These are phyloP conservation scores for Coranthus polyacanthus DNA, from an alignment of 2,797 vertebrate species.

Conservation along the genomic window DNA sequence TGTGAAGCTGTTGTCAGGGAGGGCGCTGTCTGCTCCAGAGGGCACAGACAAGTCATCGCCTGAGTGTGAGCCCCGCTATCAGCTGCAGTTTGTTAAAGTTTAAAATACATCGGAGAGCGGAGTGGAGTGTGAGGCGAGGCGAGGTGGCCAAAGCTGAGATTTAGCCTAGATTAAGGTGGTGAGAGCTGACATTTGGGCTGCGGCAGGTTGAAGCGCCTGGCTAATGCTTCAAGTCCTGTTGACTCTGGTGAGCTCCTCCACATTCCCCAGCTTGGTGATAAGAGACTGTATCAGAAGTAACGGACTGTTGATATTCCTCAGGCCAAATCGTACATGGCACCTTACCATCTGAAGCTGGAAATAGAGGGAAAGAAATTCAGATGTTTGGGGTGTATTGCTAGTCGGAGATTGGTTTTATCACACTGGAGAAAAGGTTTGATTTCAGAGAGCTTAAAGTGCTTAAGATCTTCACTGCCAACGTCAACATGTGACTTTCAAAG, in stretches of 20 bases:
- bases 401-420: constrained; percentile 5
- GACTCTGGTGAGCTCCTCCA: constrained; percentile 61
- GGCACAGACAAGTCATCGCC: constrained; percentile 64
- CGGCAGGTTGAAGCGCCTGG: constrained; percentile 15
- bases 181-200: constrained; percentile 10
- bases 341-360: constrained; percentile 25
- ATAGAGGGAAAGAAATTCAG: constrained; percentile 30
- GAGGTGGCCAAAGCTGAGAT: constrained; percentile 15
- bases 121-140: constrained; percentile 2
- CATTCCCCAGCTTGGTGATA: constrained; percentile 83
- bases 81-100: constrained; percentile 16
- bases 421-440: too few relatives aligned
- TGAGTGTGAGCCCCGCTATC: constrained; percentile 35
- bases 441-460: too few relatives aligned
- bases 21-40: constrained; percentile 52
- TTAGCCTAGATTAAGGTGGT: constrained; percentile 12
- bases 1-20: constrained; percentile 70
- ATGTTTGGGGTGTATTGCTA: constrained; percentile 23
- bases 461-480: too few relatives aligned
- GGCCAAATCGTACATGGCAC: constrained; percentile 52
- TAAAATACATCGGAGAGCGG: constrained; percentile 28
- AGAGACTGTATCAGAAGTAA: constrained; percentile 73
- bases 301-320: constrained; percentile 63
- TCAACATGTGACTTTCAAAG: too few relatives aligned
- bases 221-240: constrained; percentile 47